Conservation (phyloP, 2,888 invertebrate genomes). For the Clunio marinus region DNA sequence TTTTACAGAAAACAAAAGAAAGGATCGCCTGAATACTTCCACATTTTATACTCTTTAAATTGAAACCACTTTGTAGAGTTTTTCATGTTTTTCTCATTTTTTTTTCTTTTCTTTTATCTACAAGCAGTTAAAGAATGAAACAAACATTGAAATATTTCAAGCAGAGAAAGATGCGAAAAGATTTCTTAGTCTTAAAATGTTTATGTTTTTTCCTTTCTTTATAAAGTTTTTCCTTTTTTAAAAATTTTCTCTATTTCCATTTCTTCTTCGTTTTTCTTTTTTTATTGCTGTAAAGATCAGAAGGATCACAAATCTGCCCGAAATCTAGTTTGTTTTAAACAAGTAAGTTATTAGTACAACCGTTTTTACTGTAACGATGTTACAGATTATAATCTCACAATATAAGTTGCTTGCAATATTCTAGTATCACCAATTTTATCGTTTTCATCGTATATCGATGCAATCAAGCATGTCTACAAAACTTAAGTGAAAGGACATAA, state of each 20-base stretch:
- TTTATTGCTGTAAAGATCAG: slow-evolving; percentile 29
- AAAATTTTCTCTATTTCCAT: not conserved
- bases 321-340: not conserved
- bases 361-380: not conserved
- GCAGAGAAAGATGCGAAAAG: too few species aligned
- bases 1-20: not conserved
- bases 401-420: slow-evolving; percentile 21
- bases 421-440: slow-evolving; percentile 39
- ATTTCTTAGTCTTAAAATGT: too few species aligned
- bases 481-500: too few species aligned
- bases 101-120: too few species aligned
- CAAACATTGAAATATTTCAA: too few species aligned
- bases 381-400: not conserved
- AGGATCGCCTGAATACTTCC: not conserved
- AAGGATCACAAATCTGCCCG: slow-evolving; percentile 6
- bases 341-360: slow-evolving; percentile 9
- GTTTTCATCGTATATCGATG: slow-evolving; percentile 26
- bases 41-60: not conserved
- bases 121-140: too few species aligned
- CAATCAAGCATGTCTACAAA: not conserved
- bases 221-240: not conserved
- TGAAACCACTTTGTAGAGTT: not conserved
- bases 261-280: slow-evolving; percentile 6
- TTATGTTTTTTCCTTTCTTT: not conserved
- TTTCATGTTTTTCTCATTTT: too few species aligned